Conservation (phyloP, 2,113 vertebrate genomes). For the Poecilia latipinna region DNA sequence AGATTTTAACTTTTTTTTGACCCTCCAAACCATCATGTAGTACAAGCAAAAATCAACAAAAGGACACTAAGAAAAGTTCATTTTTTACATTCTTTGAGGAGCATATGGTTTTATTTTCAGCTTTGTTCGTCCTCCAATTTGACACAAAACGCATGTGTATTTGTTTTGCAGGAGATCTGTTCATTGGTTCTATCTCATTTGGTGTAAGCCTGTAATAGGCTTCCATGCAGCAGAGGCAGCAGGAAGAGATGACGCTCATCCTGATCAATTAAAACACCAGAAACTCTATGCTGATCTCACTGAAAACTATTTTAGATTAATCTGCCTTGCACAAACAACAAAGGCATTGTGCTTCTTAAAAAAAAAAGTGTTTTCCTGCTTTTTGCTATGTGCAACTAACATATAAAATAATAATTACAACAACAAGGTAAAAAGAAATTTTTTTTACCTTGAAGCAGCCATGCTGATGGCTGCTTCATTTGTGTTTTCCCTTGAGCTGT, state of each 20-base stretch:
- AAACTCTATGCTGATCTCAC: background rate
- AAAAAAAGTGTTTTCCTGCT: background rate
- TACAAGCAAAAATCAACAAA: conserved; percentile 28
- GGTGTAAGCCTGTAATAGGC: conserved; percentile 65
- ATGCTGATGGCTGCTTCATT: background rate
- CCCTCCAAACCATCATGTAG: conserved; percentile 54
- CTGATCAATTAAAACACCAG: conserved; percentile 17
- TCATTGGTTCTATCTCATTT: conserved; percentile 33
- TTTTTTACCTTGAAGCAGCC: too few relatives aligned
- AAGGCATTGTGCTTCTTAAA: background rate
- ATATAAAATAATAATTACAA: background rate
- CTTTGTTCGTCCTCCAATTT: background rate
- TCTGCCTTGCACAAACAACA: background rate
- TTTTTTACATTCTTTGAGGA: background rate
- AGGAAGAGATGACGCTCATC: conserved; percentile 30
- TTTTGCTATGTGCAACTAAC: background rate
- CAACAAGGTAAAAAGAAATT: too few relatives aligned
- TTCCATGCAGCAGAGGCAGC: conserved; percentile 41
- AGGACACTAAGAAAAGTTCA: background rate
- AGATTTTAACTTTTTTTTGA: conserved; percentile 32
- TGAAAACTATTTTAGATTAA: background rate
- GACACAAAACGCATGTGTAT: background rate
- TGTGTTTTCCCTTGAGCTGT: background rate
- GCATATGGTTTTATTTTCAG: background rate
- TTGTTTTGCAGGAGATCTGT: conserved; percentile 9